phyloP scores from a whole-genome alignment of 64 coral and sea anemone species.

The Pocillopora damicornis region DNA sequence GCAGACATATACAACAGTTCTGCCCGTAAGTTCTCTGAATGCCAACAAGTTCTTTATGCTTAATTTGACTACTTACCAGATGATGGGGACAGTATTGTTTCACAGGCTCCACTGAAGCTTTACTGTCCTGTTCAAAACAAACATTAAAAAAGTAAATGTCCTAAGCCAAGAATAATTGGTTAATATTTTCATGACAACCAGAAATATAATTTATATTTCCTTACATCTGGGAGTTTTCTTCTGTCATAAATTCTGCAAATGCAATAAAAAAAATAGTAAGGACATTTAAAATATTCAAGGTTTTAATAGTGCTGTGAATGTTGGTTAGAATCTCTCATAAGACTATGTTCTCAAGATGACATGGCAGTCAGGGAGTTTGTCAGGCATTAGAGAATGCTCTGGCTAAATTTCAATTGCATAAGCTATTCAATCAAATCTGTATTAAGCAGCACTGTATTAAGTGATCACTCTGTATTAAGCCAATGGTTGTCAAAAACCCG shows the following conservation, averaged over 20 bases:
- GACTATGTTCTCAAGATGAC: too few species aligned
- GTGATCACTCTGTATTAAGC: too few species aligned
- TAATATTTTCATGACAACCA: too few species aligned
- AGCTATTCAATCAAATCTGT: too few species aligned
- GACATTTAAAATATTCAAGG: too few species aligned
- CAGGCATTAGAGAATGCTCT: too few species aligned
- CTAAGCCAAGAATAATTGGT: not conserved
- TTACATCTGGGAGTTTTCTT: slow-evolving; percentile 84
- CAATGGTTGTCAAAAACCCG: too few species aligned
- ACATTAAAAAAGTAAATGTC: not conserved
- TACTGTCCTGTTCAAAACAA: slow-evolving; percentile 61
- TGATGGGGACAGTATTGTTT: slow-evolving; percentile 91
- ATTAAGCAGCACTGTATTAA: too few species aligned
- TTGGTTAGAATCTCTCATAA: too few species aligned
- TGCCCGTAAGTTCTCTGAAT: not conserved
- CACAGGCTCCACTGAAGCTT: slow-evolving; percentile 69
- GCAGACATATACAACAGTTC: not conserved
- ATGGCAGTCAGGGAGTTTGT: too few species aligned
- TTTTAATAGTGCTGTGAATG: too few species aligned
- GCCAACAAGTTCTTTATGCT: not conserved
- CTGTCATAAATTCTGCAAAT: slow-evolving; percentile 86
- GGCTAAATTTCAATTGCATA: too few species aligned
- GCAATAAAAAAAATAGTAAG: not conserved
- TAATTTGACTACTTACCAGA: slow-evolving; percentile 55
- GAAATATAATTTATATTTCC: not conserved